Percentiles rank a stretch among this genome's conserved stretches.
Evolutionary conservation across 2,113 vertebrate species (phyloP).

Genomic region (Onychostoma macrolepis): DNA sequence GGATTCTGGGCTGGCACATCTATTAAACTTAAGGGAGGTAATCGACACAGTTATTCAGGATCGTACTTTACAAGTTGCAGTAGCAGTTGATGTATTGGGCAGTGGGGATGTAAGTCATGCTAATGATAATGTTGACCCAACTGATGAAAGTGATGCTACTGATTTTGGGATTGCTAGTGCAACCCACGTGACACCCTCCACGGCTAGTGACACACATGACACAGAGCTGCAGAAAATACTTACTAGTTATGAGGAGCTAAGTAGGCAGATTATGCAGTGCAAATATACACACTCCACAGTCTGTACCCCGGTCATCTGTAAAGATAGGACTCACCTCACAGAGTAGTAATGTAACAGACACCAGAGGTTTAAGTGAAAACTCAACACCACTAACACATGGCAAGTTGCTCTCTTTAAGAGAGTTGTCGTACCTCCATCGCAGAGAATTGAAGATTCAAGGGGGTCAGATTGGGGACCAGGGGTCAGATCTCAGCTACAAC

Average conservation of each 20-base stretch:
- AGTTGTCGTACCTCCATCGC: neutral
- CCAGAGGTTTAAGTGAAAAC: neutral
- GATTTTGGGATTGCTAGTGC: neutral
- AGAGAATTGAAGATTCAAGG: conserved; percentile 42
- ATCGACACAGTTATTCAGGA: no score
- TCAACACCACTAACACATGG: neutral
- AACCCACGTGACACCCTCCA: no score
- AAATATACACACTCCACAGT: neutral
- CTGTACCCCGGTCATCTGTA: neutral
- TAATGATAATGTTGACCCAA: neutral
- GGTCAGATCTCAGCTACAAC: conserved; percentile 30
- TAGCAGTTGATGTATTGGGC: neutral
- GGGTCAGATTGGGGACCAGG: conserved; percentile 24
- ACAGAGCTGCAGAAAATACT: neutral
- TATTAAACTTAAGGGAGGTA: no score
- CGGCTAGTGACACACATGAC: no score
- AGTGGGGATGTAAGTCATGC: neutral
- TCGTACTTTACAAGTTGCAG: neutral
- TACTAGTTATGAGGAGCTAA: neutral
- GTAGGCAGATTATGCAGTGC: neutral
- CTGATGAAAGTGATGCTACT: neutral
- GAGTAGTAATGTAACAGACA: neutral
- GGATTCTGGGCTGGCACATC: no score
- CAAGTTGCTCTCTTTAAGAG: neutral
- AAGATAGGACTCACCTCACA: neutral